These are phyloP conservation scores for Plectropomus leopardus DNA, from an alignment of 2,113 vertebrate species.

Conservation along the genomic window DNA sequence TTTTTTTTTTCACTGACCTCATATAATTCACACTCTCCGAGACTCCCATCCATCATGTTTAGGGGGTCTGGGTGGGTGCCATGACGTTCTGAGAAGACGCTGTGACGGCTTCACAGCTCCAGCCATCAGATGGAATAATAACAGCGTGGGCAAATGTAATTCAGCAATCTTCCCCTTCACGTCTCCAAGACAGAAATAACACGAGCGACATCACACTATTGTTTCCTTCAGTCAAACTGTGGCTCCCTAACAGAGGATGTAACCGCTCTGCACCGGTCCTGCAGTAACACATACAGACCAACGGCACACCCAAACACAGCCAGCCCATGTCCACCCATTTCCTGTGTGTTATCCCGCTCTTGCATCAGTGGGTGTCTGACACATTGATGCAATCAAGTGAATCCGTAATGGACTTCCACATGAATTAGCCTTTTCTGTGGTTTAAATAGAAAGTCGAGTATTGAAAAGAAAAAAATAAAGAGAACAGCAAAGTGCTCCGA, in stretches of 20 bases:
- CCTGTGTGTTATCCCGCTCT: slow-evolving; percentile 9
- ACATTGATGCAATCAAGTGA: slow-evolving; percentile 11
- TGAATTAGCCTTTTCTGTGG: slow-evolving; percentile 19
- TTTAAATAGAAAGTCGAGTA: slow-evolving; percentile 22
- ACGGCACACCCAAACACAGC: neutral
- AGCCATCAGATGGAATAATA: slow-evolving; percentile 49
- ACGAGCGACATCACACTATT: slow-evolving; percentile 16
- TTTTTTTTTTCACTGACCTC: slow-evolving; percentile 24
- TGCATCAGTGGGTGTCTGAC: slow-evolving; percentile 17
- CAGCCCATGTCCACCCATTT: neutral
- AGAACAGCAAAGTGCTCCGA: no score
- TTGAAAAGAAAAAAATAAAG: neutral
- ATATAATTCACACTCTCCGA: slow-evolving; percentile 50
- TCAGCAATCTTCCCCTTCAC: slow-evolving; percentile 32
- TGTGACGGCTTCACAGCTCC: slow-evolving; percentile 39
- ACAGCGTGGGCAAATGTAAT: slow-evolving; percentile 54
- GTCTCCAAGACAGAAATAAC: slow-evolving; percentile 43
- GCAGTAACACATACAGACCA: slow-evolving; percentile 7
- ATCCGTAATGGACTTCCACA: slow-evolving; percentile 20
- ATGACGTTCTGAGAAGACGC: slow-evolving; percentile 29
- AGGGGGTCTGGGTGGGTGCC: slow-evolving; percentile 55
- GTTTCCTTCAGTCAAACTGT: slow-evolving; percentile 30
- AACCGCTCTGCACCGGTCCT: slow-evolving; percentile 2
- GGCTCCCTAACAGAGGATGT: slow-evolving; percentile 5
- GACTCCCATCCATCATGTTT: slow-evolving; percentile 69